Percentiles rank a stretch among this genome's conserved stretches.
phyloP scores from a whole-genome alignment of 2,888 invertebrate species.

The Agonopterix arenella region DNA sequence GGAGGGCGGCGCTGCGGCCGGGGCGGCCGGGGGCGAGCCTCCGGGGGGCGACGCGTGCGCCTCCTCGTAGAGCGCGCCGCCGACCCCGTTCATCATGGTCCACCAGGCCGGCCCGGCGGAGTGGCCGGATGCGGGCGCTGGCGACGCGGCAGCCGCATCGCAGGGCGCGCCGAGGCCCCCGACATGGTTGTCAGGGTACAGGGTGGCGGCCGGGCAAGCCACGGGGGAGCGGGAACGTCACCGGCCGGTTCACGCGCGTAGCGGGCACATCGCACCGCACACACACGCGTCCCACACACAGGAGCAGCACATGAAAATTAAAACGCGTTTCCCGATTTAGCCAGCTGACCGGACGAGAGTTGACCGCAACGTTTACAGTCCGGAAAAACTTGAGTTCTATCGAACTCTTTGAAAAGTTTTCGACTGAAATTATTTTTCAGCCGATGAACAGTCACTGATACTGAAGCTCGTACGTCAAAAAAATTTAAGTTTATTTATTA shows the following conservation, averaged over 20 bases:
- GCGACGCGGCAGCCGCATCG: slow-evolving; percentile 81
- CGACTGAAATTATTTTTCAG: slow-evolving; percentile 16
- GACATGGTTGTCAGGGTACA: slow-evolving; percentile 87
- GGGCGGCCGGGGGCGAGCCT: slow-evolving; percentile 81
- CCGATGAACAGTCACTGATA: slow-evolving; percentile 54
- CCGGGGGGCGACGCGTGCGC: slow-evolving; percentile 77
- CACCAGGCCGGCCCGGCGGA: slow-evolving; percentile 91
- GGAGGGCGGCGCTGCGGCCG: slow-evolving; percentile 80
- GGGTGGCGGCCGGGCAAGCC: slow-evolving; percentile 89
- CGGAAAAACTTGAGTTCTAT: slow-evolving; percentile 22
- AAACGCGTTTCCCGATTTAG: slow-evolving; percentile 74
- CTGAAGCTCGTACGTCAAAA: slow-evolving; percentile 35
- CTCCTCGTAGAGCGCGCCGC: slow-evolving; percentile 88
- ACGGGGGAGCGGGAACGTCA: slow-evolving; percentile 78
- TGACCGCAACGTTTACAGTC: slow-evolving; percentile 43
- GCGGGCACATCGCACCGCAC: slow-evolving; percentile 74
- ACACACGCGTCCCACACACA: slow-evolving; percentile 66
- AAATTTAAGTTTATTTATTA: slow-evolving; percentile 25
- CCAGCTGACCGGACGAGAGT: slow-evolving; percentile 56
- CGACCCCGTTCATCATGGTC: slow-evolving; percentile 88
- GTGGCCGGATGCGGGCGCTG: slow-evolving; percentile 90
- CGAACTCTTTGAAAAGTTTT: slow-evolving; percentile 20
- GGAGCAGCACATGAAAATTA: slow-evolving; percentile 73
- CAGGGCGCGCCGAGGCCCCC: slow-evolving; percentile 82
- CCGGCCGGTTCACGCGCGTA: slow-evolving; percentile 70